phyloP scores from a whole-genome alignment of 2,113 vertebrate species.

The Ochotona curzoniae region DNA sequence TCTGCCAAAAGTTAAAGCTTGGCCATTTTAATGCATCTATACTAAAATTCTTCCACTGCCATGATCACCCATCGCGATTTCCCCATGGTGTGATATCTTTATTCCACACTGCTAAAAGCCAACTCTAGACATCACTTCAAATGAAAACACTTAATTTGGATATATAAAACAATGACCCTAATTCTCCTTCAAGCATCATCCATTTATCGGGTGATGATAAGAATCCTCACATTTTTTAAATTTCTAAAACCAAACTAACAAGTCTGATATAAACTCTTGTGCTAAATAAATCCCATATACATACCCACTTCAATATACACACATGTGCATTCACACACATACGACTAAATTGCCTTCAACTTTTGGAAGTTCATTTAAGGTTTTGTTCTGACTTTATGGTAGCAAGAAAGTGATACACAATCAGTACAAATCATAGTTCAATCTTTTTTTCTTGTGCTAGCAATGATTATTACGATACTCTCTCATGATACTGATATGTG shows the following conservation, averaged over 20 bases:
- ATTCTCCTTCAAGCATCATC: not conserved
- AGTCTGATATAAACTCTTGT: not conserved
- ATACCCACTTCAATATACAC: no score
- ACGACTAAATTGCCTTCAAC: not conserved
- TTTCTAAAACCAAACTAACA: conserved; percentile 36
- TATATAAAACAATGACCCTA: conserved; percentile 12
- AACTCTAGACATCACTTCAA: not conserved
- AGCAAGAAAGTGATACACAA: not conserved
- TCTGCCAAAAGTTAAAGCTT: not conserved
- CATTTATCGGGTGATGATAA: not conserved
- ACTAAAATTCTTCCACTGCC: not conserved
- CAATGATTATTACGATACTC: not conserved
- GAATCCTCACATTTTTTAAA: not conserved
- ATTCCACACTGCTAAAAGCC: not conserved
- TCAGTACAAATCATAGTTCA: not conserved
- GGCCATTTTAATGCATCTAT: not conserved
- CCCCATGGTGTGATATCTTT: not conserved
- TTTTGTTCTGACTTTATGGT: not conserved
- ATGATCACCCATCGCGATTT: not conserved
- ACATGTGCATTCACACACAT: not conserved
- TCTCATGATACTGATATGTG: not conserved
- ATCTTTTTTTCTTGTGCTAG: not conserved
- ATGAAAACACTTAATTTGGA: conserved; percentile 49
- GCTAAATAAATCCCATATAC: not conserved
- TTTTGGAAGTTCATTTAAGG: not conserved